These are phyloP conservation scores for Cheiracanthium punctorium DNA, from an alignment of 2,888 invertebrate species.

Conservation along the genomic window DNA sequence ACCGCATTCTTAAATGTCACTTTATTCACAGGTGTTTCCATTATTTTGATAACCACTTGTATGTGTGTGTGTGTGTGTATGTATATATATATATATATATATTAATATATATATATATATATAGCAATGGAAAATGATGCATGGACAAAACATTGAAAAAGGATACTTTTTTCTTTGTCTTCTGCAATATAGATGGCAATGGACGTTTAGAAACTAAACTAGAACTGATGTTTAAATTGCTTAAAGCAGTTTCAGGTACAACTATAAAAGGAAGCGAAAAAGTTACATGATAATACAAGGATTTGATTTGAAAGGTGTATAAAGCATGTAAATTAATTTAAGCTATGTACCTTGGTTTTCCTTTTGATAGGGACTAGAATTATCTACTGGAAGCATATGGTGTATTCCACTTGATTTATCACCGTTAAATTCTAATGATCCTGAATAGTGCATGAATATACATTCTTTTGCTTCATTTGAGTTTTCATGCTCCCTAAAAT, in stretches of 20 bases:
- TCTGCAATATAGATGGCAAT: slow-evolving; percentile 43
- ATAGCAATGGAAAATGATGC: too few relatives aligned
- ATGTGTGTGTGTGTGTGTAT: too few relatives aligned
- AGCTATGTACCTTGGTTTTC: slow-evolving; percentile 50
- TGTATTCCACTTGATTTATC: slow-evolving; percentile 29
- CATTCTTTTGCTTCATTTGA: slow-evolving; percentile 6
- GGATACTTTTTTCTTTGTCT: slow-evolving; percentile 57
- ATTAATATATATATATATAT: too few relatives aligned
- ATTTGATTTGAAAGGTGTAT: background rate
- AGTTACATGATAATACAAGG: background rate
- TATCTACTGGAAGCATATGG: background rate
- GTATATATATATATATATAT: too few relatives aligned
- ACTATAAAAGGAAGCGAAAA: slow-evolving; percentile 19
- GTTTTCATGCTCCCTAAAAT: background rate
- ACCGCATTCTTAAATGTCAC: too few relatives aligned
- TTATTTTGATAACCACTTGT: too few relatives aligned
- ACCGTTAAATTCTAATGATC: background rate
- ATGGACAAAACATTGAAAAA: slow-evolving; percentile 9
- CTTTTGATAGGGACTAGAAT: slow-evolving; percentile 57
- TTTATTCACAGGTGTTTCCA: too few relatives aligned
- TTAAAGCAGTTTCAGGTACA: background rate
- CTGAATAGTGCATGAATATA: slow-evolving; percentile 5
- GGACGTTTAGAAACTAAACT: slow-evolving; percentile 6
- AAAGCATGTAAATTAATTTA: background rate
- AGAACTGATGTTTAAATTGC: background rate